phyloP scores from a whole-genome alignment of 2,888 invertebrate species.

The Eupeodes latifasciatus region DNA sequence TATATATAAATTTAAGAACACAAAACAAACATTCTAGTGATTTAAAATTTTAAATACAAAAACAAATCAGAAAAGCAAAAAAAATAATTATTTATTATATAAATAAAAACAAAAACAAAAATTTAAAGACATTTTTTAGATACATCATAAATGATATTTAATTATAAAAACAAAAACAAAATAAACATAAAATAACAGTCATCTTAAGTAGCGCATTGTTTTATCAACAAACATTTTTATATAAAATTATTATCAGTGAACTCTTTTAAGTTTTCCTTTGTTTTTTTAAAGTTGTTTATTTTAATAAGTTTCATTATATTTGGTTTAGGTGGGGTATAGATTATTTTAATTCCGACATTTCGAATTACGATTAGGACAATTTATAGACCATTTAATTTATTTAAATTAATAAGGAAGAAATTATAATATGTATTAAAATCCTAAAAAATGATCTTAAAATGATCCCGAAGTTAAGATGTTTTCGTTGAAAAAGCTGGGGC shows the following conservation, averaged over 20 bases:
- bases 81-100: conserved; percentile 70
- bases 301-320: neutral
- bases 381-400: neutral
- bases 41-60: conserved; percentile 62
- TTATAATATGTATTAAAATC: neutral
- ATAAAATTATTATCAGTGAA: conserved; percentile 1
- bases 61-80: conserved; percentile 43
- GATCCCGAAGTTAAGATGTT: neutral
- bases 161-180: neutral
- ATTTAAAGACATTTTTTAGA: conserved; percentile 65
- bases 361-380: neutral
- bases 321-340: neutral
- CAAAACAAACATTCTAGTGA: conserved; percentile 69
- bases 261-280: neutral
- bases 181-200: conserved; percentile 10
- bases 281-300: neutral
- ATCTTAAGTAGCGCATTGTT: conserved; percentile 30
- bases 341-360: neutral
- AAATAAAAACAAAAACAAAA: conserved; percentile 50
- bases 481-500: neutral
- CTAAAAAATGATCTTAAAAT: neutral
- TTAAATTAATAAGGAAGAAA: neutral
- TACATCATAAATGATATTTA: conserved; percentile 47
- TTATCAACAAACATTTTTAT: neutral
- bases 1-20: conserved; percentile 50